Evolutionary conservation across 2,888 invertebrate species (phyloP), one percentile per base, ranked within the genome.

Genomic region (Ichneumoninae sp.): DNA sequence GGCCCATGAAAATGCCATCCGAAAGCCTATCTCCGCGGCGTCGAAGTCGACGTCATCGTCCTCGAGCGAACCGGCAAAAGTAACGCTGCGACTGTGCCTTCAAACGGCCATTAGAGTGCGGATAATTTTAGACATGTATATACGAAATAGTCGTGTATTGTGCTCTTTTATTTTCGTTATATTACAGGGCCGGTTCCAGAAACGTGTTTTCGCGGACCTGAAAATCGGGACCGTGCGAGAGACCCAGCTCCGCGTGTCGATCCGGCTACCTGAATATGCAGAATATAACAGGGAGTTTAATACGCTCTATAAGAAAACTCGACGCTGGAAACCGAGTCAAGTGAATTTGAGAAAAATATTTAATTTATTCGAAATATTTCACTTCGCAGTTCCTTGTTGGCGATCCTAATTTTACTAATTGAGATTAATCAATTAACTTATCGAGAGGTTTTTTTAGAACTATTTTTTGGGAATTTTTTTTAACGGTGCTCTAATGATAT

Each of bases 1-100:
- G 60, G 70, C 86, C 86, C 87, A 85, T 90, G 88, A 91, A 91
- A 91, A 91, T 90, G 89, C 88, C 90, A 90, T 88, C 90, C 87
- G 62, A 89, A 90, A 86, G 72, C 50, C 74, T 71, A 26, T 71
- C 47, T 26, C 62, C 22, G 40, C 30, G 60, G 60, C 47, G 26
- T n/a, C 54, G 50, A 44, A 19, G 52, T 8, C 36, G 54, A 50
- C 71, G 36, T 76, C 76, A 50, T 76, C 71, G 68, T 60, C 76
- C 22, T 72, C 57, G 36, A 54, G 33, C 60, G 77, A 65, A 80
- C 68, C 60, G 70, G 68, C 78, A 33, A 54, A 57, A 74, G 54
- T 30, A 52, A 22, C 57, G 26, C 54, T 47, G n/a, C 54, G 65
- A 54, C 76, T 71, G 40, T 80, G 57, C 79, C 6, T 30, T 16